These are phyloP conservation scores for Halisarca cf. caerulea DNA, from an alignment of 37 sponge, comb jelly and placozoan species.

Conservation along the genomic window DNA sequence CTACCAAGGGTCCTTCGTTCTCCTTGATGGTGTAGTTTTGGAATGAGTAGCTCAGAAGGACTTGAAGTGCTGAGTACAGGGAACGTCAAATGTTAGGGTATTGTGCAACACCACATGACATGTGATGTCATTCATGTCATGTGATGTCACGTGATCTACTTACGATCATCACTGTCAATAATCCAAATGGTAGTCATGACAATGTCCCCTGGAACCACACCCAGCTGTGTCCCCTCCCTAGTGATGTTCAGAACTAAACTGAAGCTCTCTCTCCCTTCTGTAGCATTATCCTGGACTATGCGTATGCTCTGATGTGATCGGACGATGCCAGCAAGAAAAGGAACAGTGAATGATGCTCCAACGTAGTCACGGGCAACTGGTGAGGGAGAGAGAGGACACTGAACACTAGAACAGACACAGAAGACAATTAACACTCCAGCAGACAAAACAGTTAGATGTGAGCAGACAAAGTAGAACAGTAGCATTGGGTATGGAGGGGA, in stretches of 20 bases:
- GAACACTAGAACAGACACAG: no score
- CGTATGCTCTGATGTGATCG: not conserved
- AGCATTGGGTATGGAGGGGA: no score
- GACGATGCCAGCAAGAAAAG: not conserved
- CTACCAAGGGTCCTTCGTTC: conserved; percentile 1
- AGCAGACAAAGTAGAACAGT: no score
- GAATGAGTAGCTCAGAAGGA: not conserved
- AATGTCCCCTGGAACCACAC: not conserved
- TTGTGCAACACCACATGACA: no score
- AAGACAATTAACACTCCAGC: no score
- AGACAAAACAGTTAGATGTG: no score
- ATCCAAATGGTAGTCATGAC: not conserved
- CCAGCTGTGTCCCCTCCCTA: not conserved
- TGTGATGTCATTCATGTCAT: no score
- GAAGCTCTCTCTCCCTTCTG: not conserved
- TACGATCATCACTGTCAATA: not conserved
- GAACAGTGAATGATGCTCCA: not conserved
- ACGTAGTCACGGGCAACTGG: not conserved
- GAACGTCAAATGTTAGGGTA: no score
- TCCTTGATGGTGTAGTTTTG: not conserved
- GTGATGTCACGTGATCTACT: no score
- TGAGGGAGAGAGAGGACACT: no score
- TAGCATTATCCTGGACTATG: not conserved
- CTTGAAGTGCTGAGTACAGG: no score
- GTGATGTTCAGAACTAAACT: not conserved